Percentiles rank a stretch among this genome's conserved stretches.
These are phyloP conservation scores for Melanotaenia trifasciata DNA, from an alignment of 2,797 vertebrate genomes.

Conservation along the genomic window DNA sequence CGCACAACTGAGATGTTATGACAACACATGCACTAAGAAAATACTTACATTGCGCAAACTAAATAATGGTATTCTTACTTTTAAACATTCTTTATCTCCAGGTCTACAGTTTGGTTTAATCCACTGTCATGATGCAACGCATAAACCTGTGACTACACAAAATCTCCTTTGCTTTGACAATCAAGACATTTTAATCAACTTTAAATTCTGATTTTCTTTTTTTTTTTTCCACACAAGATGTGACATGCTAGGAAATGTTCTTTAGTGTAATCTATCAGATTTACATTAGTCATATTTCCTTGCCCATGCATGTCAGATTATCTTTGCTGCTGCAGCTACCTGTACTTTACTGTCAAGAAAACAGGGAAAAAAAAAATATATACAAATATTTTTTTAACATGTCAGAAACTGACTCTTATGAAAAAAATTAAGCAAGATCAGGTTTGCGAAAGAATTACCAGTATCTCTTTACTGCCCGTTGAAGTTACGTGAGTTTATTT, in stretches of 20 bases:
- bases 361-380: background rate
- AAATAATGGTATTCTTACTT: constrained; percentile 45
- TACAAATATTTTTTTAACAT: constrained; percentile 17
- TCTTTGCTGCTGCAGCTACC: constrained; percentile 5
- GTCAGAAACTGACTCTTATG: constrained; percentile 14
- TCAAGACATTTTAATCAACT: background rate
- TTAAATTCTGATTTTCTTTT: background rate
- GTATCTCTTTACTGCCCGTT: constrained; percentile 16
- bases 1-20: constrained; percentile 61
- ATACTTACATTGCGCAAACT: constrained; percentile 49
- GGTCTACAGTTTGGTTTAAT: constrained; percentile 12
- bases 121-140: background rate
- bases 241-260: constrained; percentile 26
- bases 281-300: background rate
- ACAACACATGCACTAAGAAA: constrained; percentile 65
- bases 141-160: background rate
- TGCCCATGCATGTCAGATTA: background rate
- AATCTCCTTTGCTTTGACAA: background rate
- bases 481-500: constrained; percentile 56
- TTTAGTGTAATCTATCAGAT: constrained; percentile 12
- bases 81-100: constrained; percentile 16
- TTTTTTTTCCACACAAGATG: constrained; percentile 27
- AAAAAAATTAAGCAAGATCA: constrained; percentile 23
- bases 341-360: constrained; percentile 7
- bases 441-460: constrained; percentile 39